Conservation (phyloP, 1,140 invertebrate species). For the Mya arenaria region DNA sequence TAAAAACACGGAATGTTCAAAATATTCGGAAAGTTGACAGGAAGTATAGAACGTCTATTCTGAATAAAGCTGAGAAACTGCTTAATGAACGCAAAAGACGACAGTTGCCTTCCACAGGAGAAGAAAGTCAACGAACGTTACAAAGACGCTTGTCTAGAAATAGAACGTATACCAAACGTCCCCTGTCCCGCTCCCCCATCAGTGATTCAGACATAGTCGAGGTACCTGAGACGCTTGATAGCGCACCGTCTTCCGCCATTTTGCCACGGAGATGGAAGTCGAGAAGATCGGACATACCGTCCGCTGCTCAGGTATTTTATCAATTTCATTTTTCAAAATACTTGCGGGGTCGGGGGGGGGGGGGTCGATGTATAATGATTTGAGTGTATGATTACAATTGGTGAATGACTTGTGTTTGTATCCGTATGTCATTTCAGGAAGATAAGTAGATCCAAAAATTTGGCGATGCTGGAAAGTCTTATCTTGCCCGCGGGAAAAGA, state of each 20-base stretch:
- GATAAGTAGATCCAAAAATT: too few relatives aligned
- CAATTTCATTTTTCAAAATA: not conserved
- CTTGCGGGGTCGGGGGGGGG: too few relatives aligned
- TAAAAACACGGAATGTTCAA: not conserved
- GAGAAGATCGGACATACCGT: conserved; percentile 5
- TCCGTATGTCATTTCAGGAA: too few relatives aligned
- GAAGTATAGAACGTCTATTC: not conserved
- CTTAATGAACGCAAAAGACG: conserved; percentile 19
- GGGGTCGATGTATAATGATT: too few relatives aligned
- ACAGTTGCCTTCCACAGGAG: not conserved
- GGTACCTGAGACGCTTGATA: conserved; percentile 24
- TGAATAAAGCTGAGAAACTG: conserved; percentile 30
- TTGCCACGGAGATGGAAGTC: not conserved
- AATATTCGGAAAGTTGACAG: conserved; percentile 28
- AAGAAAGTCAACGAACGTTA: not conserved
- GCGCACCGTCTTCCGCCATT: not conserved
- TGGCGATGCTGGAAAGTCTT: too few relatives aligned
- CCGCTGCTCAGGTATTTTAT: conserved; percentile 33
- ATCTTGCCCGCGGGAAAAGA: too few relatives aligned
- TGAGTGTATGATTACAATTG: too few relatives aligned
- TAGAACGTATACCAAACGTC: not conserved
- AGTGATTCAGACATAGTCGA: conserved; percentile 14
- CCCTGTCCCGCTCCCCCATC: conserved; percentile 1
- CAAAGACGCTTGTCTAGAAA: not conserved
- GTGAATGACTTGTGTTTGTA: too few relatives aligned